Conservation (phyloP, 2,797 vertebrate species). For the Pteronotus mesoamericanus region DNA sequence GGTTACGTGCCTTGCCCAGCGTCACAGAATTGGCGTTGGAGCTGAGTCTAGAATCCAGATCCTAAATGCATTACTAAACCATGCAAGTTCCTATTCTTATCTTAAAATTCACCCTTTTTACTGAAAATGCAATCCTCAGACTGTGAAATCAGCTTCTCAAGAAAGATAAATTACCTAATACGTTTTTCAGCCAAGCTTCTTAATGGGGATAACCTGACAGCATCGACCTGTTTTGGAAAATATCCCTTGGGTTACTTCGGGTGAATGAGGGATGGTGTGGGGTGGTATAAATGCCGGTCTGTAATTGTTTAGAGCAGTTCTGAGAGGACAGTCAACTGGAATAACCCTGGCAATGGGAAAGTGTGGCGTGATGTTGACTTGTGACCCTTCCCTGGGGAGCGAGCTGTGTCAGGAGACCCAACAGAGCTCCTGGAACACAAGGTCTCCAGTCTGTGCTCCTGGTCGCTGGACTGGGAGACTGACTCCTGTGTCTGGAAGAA, state of each 20-base stretch:
- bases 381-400: constrained; percentile 53
- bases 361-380: neutral
- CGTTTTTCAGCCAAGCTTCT: neutral
- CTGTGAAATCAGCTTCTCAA: neutral
- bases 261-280: neutral
- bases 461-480: neutral
- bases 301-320: neutral
- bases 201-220: neutral
- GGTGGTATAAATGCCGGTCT: neutral
- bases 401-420: neutral
- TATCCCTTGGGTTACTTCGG: neutral
- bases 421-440: neutral
- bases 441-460: neutral
- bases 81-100: neutral
- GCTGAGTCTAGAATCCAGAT: neutral
- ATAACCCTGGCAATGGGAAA: constrained; percentile 39
- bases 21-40: neutral
- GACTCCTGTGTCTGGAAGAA: neutral
- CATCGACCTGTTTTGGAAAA: neutral
- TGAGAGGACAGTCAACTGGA: constrained; percentile 10
- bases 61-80: neutral
- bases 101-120: constrained; percentile 6
- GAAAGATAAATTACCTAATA: constrained; percentile 19
- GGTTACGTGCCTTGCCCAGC: neutral
- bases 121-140: neutral